Conservation (phyloP, 2,888 invertebrate genomes). For the Ceraclea dissimilis region DNA sequence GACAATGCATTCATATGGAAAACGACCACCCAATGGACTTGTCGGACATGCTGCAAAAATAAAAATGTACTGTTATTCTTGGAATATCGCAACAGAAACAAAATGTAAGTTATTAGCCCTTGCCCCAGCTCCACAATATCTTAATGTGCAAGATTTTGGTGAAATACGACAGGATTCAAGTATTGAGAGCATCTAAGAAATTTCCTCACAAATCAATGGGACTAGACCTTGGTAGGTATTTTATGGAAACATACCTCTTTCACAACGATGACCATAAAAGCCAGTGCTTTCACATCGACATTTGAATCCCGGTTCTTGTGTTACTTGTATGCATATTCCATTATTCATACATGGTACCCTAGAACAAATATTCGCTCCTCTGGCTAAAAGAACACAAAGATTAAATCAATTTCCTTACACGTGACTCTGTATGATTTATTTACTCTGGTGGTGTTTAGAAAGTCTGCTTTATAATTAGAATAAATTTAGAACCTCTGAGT, state of each 20-base stretch:
- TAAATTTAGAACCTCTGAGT: slow-evolving; percentile 52
- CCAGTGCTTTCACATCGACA: slow-evolving; percentile 58
- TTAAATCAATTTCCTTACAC: background rate
- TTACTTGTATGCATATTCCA: slow-evolving; percentile 54
- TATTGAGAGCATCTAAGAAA: no score
- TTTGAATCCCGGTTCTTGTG: slow-evolving; percentile 50
- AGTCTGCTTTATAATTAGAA: no score
- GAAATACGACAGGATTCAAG: no score
- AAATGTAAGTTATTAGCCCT: no score
- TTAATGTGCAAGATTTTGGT: no score
- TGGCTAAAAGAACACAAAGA: slow-evolving; percentile 31
- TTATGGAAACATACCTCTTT: no score
- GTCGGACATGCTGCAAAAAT: slow-evolving; percentile 47
- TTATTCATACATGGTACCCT: slow-evolving; percentile 53
- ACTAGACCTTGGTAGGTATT: no score
- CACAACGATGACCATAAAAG: slow-evolving; percentile 53
- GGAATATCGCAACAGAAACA: no score
- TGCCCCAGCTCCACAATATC: no score
- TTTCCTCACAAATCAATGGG: no score
- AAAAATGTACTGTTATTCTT: slow-evolving; percentile 7
- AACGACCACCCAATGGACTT: slow-evolving; percentile 34
- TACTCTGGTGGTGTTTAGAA: no score
- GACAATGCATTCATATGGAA: slow-evolving; percentile 51
- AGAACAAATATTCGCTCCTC: slow-evolving; percentile 51
- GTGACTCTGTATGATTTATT: background rate